Evolutionary conservation across 53 echinoderm and acorn worm genomes (phyloP).

Genomic region (Patiria pectinifera): DNA sequence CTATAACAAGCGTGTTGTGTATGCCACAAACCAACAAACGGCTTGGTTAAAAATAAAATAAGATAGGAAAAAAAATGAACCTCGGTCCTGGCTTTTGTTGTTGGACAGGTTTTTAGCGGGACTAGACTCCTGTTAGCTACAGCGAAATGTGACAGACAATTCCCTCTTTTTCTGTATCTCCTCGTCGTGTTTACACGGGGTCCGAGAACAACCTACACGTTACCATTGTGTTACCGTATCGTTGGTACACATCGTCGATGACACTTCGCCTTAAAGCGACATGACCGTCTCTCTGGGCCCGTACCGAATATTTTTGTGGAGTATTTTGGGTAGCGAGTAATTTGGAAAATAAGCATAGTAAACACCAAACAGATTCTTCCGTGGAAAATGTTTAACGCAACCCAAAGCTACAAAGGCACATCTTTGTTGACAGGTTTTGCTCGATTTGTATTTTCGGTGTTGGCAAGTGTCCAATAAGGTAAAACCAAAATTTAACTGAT

Average conservation of each 20-base stretch:
- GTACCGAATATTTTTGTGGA: neutral
- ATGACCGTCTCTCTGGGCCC: conserved; percentile 3
- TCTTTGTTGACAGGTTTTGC: too few species aligned
- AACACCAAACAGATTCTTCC: too few species aligned
- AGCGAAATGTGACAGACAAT: conserved; percentile 33
- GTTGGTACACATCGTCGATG: conserved; percentile 37
- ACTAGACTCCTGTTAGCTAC: conserved; percentile 34
- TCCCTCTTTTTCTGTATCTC: neutral
- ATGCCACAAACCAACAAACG: conserved; percentile 25
- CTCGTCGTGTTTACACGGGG: conserved; percentile 20
- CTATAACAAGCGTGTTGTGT: neutral
- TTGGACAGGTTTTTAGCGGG: conserved; percentile 45
- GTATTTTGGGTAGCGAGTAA: neutral
- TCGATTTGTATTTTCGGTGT: too few species aligned
- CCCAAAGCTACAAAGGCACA: too few species aligned
- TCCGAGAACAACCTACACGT: conserved; percentile 48
- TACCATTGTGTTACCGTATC: conserved; percentile 22
- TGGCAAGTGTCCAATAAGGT: too few species aligned
- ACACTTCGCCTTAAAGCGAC: conserved; percentile 37
- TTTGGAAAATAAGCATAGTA: too few species aligned
- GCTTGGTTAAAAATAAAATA: neutral
- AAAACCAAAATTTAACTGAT: too few species aligned
- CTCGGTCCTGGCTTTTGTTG: conserved; percentile 32
- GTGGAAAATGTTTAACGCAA: too few species aligned
- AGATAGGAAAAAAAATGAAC: neutral